Base-by-base conservation (phyloP, 2,113 vertebrate genomes). In the Elanoides forficatus region DNA sequence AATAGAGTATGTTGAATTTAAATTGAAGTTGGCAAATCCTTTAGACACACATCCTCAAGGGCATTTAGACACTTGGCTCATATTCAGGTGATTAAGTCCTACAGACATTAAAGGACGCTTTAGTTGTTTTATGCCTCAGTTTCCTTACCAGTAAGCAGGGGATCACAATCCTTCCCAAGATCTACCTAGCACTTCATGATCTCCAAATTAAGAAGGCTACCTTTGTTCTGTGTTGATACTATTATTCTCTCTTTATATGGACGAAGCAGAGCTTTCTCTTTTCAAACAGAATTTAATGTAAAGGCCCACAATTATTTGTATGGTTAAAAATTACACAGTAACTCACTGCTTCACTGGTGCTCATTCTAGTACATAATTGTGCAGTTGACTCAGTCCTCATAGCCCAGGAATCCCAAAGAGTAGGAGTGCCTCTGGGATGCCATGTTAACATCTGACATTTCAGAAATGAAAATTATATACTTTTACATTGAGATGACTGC, bases 361-460 rank as follows among this genome's bases (percentile, higher is more conserved):
- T 85, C 80, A 45, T 83, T 96, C 68, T 91, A 74, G 74, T 83
- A 75, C 23, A 21, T 81, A 94, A 90, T 38, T 86, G 68, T 95
- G 73, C 90, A 95, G 58, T 65, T 76, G 70, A 71, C 66, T 92
- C 56, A 50, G 14, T 52, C 42, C n/a, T 89, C 45, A n/a, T 17
- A 82, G 53, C 18, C 25, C 43, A 83, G 73, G 76, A 84, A 95
- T 80, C 36, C 38, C 42, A 88, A 72, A 85, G 79, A 80, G 55
- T 59, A 73, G 73, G 48, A 86, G 15, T 55, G 48, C 65, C 59
- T 72, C 81, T 75, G 90, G 85, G 68, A 78, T 86, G 43, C 56
- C 65, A 62, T 19, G 36, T 75, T 91, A 84, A 86, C 52, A 75
- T 29, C 67, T 94, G 90, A 95, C 60, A 70, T 76, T 84, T 96